phyloP scores from a whole-genome alignment of 2,888 invertebrate species.

The Acrobeloides nanus region DNA sequence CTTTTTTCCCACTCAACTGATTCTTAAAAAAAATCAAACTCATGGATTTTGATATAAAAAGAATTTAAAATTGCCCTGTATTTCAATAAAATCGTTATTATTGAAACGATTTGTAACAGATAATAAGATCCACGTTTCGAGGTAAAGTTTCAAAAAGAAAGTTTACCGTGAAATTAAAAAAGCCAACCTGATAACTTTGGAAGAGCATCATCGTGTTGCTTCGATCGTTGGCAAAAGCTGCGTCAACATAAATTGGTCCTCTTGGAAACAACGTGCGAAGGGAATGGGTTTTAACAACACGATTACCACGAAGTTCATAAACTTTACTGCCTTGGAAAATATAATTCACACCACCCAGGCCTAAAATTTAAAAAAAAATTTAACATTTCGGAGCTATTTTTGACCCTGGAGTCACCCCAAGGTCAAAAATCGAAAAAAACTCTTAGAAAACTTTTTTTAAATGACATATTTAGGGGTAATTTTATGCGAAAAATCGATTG shows the following conservation, averaged over 20 bases:
- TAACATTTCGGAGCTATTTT: too few relatives aligned
- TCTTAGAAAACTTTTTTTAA: too few relatives aligned
- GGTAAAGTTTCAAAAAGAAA: not conserved
- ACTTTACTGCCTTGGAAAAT: constrained; percentile 41
- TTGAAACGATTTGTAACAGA: too few relatives aligned
- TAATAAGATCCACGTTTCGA: constrained; percentile 2
- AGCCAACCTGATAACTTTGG: constrained; percentile 33
- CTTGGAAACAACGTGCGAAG: constrained; percentile 30
- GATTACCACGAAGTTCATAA: constrained; percentile 28
- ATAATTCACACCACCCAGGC: constrained; percentile 17
- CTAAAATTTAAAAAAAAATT: constrained; percentile 15
- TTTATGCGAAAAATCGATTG: too few relatives aligned
- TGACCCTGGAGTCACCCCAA: not conserved
- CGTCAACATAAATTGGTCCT: constrained; percentile 28
- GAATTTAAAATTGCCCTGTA: not conserved
- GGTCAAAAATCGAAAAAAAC: too few relatives aligned
- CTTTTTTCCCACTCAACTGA: too few relatives aligned
- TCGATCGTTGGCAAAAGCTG: constrained; percentile 18
- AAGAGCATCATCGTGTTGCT: constrained; percentile 19
- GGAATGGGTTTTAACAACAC: constrained; percentile 18
- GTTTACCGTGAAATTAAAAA: constrained; percentile 21
- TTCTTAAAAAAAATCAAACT: too few relatives aligned
- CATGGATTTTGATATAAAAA: not conserved
- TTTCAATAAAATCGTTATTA: not conserved
- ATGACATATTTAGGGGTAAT: too few relatives aligned